Conservation (phyloP, 1,140 invertebrate genomes). For the Diachasmimorpha longicaudata region DNA sequence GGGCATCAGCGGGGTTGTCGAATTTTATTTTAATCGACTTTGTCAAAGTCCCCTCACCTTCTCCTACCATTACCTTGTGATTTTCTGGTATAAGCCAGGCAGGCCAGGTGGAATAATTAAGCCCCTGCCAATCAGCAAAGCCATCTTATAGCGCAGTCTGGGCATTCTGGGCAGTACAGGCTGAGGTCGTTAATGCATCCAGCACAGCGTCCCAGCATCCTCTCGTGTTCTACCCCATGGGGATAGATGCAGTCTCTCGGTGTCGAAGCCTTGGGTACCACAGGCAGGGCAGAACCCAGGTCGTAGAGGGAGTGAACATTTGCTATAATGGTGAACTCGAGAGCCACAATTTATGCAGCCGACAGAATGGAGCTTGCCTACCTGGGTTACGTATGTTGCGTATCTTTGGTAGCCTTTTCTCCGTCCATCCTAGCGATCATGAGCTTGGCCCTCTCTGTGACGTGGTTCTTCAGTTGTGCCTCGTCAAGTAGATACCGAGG, state of each 20-base stretch:
- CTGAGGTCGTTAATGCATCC: not conserved
- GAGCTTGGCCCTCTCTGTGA: constrained; percentile 12
- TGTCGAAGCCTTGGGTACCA: constrained; percentile 24
- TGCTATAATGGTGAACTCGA: constrained; percentile 11
- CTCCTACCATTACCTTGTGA: not conserved
- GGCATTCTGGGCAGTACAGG: not conserved
- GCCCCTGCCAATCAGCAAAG: not conserved
- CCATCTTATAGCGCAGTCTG: not conserved
- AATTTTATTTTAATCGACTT: not conserved
- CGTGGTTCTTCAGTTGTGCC: not conserved
- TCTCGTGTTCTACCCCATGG: constrained; percentile 21
- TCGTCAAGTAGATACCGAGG: not conserved
- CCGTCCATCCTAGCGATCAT: not conserved
- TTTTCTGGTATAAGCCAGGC: not conserved
- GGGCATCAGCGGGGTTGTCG: not conserved
- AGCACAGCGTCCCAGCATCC: not conserved
- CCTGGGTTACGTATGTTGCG: constrained; percentile 14
- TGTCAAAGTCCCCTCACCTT: not conserved
- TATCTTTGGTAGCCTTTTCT: not conserved
- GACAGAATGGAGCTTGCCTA: constrained; percentile 5
- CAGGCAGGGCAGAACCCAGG: constrained; percentile 20
- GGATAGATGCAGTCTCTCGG: not conserved
- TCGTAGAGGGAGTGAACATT: not conserved
- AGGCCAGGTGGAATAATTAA: not conserved
- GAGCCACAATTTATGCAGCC: constrained; percentile 17